These are phyloP conservation scores for Tetheella fluctuosa DNA, from an alignment of 2,888 invertebrate genomes.

Conservation along the genomic window DNA sequence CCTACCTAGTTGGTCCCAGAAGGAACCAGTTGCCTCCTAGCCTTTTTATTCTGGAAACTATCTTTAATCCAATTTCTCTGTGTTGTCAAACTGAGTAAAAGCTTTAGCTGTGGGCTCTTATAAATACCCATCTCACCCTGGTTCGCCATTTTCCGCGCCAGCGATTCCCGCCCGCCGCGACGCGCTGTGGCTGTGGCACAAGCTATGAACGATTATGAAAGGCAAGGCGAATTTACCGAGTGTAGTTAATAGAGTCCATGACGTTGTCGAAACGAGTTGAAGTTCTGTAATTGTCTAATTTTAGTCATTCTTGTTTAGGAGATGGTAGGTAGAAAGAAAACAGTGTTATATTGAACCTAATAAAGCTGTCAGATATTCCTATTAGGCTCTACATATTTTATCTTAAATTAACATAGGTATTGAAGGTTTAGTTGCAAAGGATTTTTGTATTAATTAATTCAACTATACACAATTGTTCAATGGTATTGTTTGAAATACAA, in stretches of 20 bases:
- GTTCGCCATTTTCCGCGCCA: slow-evolving; percentile 55
- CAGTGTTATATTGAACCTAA: background rate
- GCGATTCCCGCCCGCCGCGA: slow-evolving; percentile 25
- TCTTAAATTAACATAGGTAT: background rate
- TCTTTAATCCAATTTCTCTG: slow-evolving; percentile 35
- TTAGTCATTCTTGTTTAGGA: slow-evolving; percentile 24
- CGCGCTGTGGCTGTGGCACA: slow-evolving; percentile 36
- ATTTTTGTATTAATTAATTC: background rate
- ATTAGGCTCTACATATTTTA: background rate
- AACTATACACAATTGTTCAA: background rate
- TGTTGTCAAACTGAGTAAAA: slow-evolving; percentile 29
- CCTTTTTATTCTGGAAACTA: slow-evolving; percentile 17
- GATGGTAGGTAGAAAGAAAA: background rate
- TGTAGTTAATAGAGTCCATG: slow-evolving; percentile 42
- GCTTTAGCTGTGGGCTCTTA: slow-evolving; percentile 24
- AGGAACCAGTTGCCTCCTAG: too few relatives aligned
- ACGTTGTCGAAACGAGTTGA: slow-evolving; percentile 30
- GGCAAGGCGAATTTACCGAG: slow-evolving; percentile 37
- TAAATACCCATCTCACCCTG: slow-evolving; percentile 34
- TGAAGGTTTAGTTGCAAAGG: background rate
- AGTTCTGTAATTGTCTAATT: slow-evolving; percentile 45
- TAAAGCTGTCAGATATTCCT: background rate
- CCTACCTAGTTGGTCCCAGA: too few relatives aligned
- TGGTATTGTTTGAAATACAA: background rate
- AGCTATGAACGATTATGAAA: slow-evolving; percentile 51